Base-by-base conservation (phyloP, 2,888 invertebrate species). In the Drosophila prolongata region DNA sequence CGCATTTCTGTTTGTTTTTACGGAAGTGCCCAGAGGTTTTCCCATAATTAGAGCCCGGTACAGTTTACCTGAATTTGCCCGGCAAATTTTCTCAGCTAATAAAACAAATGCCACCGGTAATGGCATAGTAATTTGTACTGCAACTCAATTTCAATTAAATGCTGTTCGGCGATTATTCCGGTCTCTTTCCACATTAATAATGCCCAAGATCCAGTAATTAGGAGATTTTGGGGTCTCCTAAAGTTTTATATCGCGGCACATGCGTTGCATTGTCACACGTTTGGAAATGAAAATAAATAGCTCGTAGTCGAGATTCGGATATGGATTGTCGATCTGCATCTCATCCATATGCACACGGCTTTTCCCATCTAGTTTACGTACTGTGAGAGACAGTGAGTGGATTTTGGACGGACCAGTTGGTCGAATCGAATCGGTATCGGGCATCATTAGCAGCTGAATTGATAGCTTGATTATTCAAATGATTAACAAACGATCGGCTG, bases 381-480 rank as follows among this genome's bases (percentile, higher is more conserved):
- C 89, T 89, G 84, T 85, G 77, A 83, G 84, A 76, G 78, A 65
- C 67, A 47, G 58, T 69, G 58, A 54, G 80, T 75, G 69, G 76
- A 71, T 40, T 49, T 42, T 5, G 6, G 9, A 13, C 14, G 42
- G 72, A 57, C 64, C 72, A 70, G 73, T 71, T 62, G 62, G 72
- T 19, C 46, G 80, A 66, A 80, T 89, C 89, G 75, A 10, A 47
- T 47, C 86, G 80, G 70, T 86, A 62, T 65, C 62, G 81, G 85
- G 80, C 79, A 89, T 91, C 90, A 89, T 92, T 91, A 91, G 91
- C 87, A 79, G 65, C 74, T 78, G 84, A 91, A 91, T 91, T 91
- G 88, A 92, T 91, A 87, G 90, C 90, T 91, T 90, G 91, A 91
- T 91, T 91, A 91, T 92, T 90, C 81, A 91, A 91, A 91, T 91